Base-by-base conservation (phyloP, 2,797 vertebrate species). In the Lepidocolaptes lacrymiger region DNA sequence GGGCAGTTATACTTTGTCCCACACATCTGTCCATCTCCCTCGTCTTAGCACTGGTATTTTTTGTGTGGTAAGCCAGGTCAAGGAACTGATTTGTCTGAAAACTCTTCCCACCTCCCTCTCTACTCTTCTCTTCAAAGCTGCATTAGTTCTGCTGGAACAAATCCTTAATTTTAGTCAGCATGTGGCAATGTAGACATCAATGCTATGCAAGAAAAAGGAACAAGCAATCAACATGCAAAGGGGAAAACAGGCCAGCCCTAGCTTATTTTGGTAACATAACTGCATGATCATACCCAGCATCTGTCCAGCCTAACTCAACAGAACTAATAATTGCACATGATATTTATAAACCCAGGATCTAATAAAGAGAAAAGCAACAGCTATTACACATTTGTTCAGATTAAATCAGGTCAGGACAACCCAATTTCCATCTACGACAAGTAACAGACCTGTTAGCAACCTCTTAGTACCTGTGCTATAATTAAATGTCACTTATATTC, bases 341-440 rank as follows among this genome's bases (percentile, higher is more conserved):
- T 54, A 69, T 85, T 73, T 73, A 37, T 37, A 84, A 84, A 6
- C 9, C 16, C 41, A 56, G 11, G 21, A 72, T 56, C 30, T 48
- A 75, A 64, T 37, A 72, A 58, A 68, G 32, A 84, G 37, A 41
- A 81, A 86, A 72, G 44, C 34, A 86, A 77, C 3, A 61, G 23
- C 27, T 69, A 74, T 20, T 61, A 62, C 69, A 51, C 27, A 23
- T 85, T 96, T 82, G 30, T 61, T 49, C 58, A 84, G 56, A 86
- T 67, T 86, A 72, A 58, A 72, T 68, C 43, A 76, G 34, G 46
- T 73, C 71, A 91, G 55, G 11, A 44, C 58, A 87, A 82, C n/a
- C 12, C 62, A 36, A 68, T 91, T 89, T 93, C n/a, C 28, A 28
- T 20, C 59, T 82, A 22, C 73, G 71, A 52, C 51, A 91, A 69